phyloP scores from a whole-genome alignment of 1,140 invertebrate species.

The Mercenaria mercenaria region DNA sequence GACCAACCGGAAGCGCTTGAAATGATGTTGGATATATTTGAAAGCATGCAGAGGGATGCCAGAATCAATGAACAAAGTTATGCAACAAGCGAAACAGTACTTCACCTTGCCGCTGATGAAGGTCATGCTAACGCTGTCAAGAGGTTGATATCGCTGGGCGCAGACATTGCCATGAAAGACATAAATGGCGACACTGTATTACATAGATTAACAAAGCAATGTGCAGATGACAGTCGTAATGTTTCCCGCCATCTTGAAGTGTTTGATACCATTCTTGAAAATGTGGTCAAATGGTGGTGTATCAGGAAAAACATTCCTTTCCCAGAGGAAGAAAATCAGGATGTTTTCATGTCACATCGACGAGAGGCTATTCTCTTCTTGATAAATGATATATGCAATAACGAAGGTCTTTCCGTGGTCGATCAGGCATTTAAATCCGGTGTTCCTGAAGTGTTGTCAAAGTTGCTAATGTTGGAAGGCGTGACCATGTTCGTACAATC shows the following conservation, averaged over 20 bases:
- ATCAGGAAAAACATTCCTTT: conserved; percentile 57
- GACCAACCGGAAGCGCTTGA: conserved; percentile 77
- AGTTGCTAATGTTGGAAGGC: conserved; percentile 64
- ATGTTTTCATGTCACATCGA: conserved; percentile 38
- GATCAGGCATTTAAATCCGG: conserved; percentile 74
- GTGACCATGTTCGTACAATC: conserved; percentile 66
- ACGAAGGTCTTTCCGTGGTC: conserved; percentile 73
- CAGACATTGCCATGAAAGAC: conserved; percentile 75
- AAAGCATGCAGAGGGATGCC: conserved; percentile 78
- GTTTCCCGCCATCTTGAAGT: conserved; percentile 63
- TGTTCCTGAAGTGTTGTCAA: conserved; percentile 65
- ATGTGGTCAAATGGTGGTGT: conserved; percentile 74
- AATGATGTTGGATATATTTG: conserved; percentile 81
- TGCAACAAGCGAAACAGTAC: conserved; percentile 68
- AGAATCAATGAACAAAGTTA: conserved; percentile 80
- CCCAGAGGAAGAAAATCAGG: conserved; percentile 70
- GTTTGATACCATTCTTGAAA: conserved; percentile 70
- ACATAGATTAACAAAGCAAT: conserved; percentile 71
- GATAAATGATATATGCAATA: conserved; percentile 72
- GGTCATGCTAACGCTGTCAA: conserved; percentile 69
- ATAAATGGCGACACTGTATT: conserved; percentile 77
- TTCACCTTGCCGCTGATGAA: conserved; percentile 77
- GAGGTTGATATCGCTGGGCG: conserved; percentile 71
- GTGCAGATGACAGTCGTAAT: conserved; percentile 51
- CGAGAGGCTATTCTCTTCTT: conserved; percentile 71